Conservation (phyloP, 1,140 invertebrate species). For the Ganaspis sp. region DNA sequence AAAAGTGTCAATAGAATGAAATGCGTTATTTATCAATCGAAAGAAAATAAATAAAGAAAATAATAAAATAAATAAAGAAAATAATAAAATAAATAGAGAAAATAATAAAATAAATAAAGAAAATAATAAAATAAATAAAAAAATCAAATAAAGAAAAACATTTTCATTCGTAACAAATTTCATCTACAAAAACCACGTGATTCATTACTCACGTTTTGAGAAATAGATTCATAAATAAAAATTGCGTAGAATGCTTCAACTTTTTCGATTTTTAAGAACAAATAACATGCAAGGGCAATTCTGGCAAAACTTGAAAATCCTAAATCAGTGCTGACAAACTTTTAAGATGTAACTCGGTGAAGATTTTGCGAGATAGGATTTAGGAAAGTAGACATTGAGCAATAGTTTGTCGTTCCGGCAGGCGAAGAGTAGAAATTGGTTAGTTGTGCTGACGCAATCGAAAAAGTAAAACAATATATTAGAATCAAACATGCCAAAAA, state of each 20-base stretch:
- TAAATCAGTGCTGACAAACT: not conserved
- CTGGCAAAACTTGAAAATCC: not conserved
- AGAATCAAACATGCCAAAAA: constrained; percentile 60
- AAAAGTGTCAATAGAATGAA: no score
- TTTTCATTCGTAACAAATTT: no score
- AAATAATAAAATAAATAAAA: constrained; percentile 40
- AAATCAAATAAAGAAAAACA: no score
- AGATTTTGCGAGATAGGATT: not conserved
- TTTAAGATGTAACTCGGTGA: not conserved
- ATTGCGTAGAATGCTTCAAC: constrained; percentile 5
- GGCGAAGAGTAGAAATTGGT: constrained; percentile 19
- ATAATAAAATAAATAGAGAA: no score
- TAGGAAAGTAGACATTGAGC: not conserved
- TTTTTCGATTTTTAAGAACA: not conserved
- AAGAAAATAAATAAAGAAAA: no score
- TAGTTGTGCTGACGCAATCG: constrained; percentile 45
- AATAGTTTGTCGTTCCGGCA: constrained; percentile 4
- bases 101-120: no score
- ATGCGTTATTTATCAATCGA: no score
- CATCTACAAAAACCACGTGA: no score
- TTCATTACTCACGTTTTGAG: no score
- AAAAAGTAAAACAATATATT: constrained; percentile 61
- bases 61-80: no score
- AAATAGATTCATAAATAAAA: no score
- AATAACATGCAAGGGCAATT: not conserved